These are phyloP conservation scores for Amphibalanus amphitrite DNA, from an alignment of 1,140 invertebrate species.

Conservation along the genomic window DNA sequence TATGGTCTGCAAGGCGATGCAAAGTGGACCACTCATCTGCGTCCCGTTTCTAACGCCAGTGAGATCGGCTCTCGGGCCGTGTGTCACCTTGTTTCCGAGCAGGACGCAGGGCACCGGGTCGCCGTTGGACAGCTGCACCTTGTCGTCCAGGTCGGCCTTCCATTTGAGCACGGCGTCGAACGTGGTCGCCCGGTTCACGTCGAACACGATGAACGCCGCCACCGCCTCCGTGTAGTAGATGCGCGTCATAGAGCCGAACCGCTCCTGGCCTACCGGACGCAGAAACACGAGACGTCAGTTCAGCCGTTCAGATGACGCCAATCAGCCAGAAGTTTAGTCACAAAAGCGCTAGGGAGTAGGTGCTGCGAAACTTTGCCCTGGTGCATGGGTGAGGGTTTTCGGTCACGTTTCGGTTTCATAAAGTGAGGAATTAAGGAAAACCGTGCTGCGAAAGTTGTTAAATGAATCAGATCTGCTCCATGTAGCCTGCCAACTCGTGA, in stretches of 20 bases:
- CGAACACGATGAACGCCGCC: constrained; percentile 96
- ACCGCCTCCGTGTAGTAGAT: constrained; percentile 99
- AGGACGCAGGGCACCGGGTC: constrained; percentile 86
- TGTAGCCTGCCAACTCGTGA: too few relatives aligned
- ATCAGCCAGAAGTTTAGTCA: too few relatives aligned
- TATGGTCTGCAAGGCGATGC: not conserved
- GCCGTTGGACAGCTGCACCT: constrained; percentile 88
- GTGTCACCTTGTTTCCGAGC: constrained; percentile 78
- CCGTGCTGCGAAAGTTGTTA: too few relatives aligned
- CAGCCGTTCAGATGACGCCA: too few relatives aligned
- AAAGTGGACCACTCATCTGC: not conserved
- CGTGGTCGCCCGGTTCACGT: constrained; percentile 77
- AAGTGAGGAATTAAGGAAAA: too few relatives aligned
- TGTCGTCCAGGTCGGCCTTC: constrained; percentile 93
- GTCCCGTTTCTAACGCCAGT: not conserved
- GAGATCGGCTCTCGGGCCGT: not conserved
- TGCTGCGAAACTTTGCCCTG: too few relatives aligned
- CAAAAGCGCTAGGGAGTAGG: too few relatives aligned
- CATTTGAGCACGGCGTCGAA: constrained; percentile 93
- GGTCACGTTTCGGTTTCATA: too few relatives aligned
- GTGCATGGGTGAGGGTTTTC: too few relatives aligned
- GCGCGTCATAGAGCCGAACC: constrained; percentile 97
- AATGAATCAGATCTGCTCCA: too few relatives aligned
- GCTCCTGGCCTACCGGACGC: constrained; percentile 89
- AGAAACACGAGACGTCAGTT: too few relatives aligned